Evolutionary conservation across 2,113 vertebrate species (phyloP), one percentile per base, ranked within the genome.

Genomic region (Peucedramus taeniatus): DNA sequence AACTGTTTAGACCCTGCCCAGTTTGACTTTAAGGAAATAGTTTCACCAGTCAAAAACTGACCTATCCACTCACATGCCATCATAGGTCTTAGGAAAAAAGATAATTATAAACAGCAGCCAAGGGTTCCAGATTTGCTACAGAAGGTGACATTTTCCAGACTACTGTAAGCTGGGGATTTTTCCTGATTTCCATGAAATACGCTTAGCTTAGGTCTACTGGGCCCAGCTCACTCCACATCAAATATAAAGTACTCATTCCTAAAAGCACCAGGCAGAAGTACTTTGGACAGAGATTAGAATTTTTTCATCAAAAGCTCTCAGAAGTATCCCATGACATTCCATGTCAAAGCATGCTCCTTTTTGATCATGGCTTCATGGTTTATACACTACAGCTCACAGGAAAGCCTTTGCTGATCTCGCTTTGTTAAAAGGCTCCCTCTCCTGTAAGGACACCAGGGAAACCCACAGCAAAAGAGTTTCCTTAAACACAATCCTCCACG

Each of bases 271-370:
- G 37, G 87, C 22, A 83, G 60, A 82, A 93, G 30, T 27, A 69
- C 61, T 75, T 65, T n/a, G 59, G 65, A 61, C n/a, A 89, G 42
- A 87, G 47, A 93, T 85, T 33, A 83, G 66, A 93, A 85, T 83
- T 80, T 50, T 27, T 66, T 50, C 44, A 88, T 69, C 35, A 82
- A 87, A 84, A 93, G n/a, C 42, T 80, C 75, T 89, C 78, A 44
- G 54, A 85, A 61, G 54, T 33, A 45, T 87, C 54, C 82, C 66
- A 64, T 11, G 74, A 65, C n/a, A 76, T 47, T 61, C 83, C 78
- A 72, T 13, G 77, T 84, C 81, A 93, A 85, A 95, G 70, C 30
- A 82, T 1, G 3, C 28, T 83, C 61, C 61, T 63, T 91, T 92
- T 28, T 91, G 70, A 90, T 90, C 37, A 15, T 18, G 66, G 33